Conservation (phyloP, 2,797 vertebrate species). For the Enteromius mattozi region DNA sequence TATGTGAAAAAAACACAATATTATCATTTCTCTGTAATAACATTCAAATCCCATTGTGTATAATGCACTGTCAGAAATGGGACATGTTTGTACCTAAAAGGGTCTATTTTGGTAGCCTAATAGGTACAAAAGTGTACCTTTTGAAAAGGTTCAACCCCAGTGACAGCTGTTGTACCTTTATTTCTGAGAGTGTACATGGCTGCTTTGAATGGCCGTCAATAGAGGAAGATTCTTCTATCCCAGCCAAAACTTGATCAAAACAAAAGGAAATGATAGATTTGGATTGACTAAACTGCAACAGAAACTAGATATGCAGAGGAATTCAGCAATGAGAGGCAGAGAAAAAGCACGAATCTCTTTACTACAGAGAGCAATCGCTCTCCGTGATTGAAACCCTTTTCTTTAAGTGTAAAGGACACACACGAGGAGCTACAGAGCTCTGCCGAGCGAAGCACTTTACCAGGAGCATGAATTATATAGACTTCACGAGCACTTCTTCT, state of each 20-base stretch:
- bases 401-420: not conserved
- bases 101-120: too few relatives aligned
- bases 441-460: conserved; percentile 51
- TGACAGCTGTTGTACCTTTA: too few relatives aligned
- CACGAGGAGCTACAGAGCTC: conserved; percentile 13
- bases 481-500: conserved; percentile 15
- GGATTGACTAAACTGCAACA: not conserved
- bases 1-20: not conserved
- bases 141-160: too few relatives aligned
- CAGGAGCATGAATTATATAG: conserved; percentile 29
- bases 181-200: too few relatives aligned
- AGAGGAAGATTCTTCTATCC: not conserved
- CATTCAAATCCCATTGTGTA: not conserved
- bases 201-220: not conserved
- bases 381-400: conserved; percentile 37
- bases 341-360: not conserved
- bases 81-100: too few relatives aligned
- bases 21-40: not conserved
- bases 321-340: not conserved
- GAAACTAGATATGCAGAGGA: not conserved
- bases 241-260: not conserved
- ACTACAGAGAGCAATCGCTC: not conserved
- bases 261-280: not conserved
- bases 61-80: not conserved
- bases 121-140: too few relatives aligned